Conservation (phyloP, 37 sponge, comb jelly and placozoan genomes). For the Haliclona indistincta region DNA sequence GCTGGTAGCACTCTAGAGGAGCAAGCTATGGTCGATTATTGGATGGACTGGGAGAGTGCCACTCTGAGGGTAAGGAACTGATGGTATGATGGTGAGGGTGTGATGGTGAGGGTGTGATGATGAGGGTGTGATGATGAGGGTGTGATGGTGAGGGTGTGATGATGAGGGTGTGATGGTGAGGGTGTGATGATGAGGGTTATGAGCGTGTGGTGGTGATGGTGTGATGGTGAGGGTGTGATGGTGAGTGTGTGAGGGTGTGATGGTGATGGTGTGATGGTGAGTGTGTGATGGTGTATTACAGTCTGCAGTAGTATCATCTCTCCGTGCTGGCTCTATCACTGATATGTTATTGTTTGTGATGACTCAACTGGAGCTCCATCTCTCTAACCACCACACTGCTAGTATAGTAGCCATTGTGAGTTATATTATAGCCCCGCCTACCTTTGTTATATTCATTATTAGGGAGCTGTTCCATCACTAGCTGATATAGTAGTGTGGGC, state of each 20-base stretch:
- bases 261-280: conserved; percentile 9
- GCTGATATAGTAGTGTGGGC: conserved; percentile 70
- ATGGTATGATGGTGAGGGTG: too few species aligned
- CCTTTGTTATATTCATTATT: background rate
- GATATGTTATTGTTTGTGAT: too few species aligned
- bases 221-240: conserved; percentile 2
- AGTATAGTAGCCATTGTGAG: too few species aligned
- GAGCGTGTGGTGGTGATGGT: too few species aligned
- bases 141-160: too few species aligned
- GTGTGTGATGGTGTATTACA: background rate
- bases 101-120: too few species aligned
- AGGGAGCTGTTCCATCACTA: conserved; percentile 35
- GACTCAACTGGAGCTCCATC: too few species aligned
- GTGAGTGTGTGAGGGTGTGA: conserved; percentile 18
- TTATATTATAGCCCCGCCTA: too few species aligned
- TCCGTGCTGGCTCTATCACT: background rate
- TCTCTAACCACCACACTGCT: too few species aligned
- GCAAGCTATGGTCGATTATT: conserved; percentile 46
- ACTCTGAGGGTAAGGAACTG: conserved; percentile 40
- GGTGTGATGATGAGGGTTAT: too few species aligned
- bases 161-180: too few species aligned
- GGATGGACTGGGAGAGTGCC: conserved; percentile 60
- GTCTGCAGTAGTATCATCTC: background rate
- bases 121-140: too few species aligned
- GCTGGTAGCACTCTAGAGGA: conserved; percentile 11